Conservation (phyloP, 2,888 invertebrate genomes). For the Camponotus fellah region DNA sequence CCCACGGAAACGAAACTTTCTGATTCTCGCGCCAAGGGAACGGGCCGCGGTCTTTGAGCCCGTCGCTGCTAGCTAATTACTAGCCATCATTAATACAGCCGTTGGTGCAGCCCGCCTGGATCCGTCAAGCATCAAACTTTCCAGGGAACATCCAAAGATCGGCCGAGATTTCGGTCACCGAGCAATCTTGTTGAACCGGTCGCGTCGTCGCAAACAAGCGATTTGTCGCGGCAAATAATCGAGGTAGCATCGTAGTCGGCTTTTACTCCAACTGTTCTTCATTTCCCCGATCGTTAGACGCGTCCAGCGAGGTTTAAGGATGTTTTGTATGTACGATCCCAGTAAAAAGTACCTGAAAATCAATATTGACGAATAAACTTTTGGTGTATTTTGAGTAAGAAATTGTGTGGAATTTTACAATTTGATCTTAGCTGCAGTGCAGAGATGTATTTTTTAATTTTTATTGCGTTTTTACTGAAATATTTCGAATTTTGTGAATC, state of each 20-base stretch:
- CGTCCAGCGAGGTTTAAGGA: background rate
- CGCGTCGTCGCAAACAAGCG: background rate
- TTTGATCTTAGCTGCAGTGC: no score
- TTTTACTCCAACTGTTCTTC: background rate
- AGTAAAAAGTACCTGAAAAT: no score
- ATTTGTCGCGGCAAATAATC: no score
- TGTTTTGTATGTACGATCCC: no score
- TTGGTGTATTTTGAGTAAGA: no score
- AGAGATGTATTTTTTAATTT: no score
- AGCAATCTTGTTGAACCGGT: background rate
- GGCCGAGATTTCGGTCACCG: background rate
- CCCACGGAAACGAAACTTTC: conserved; percentile 37
- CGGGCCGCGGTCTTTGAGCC: conserved; percentile 29
- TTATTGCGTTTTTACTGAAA: no score
- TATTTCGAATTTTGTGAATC: no score
- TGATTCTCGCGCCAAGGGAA: conserved; percentile 40
- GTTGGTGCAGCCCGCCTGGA: background rate
- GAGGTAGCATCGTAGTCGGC: background rate
- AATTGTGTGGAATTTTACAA: no score
- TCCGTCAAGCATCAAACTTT: background rate
- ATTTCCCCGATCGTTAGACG: background rate
- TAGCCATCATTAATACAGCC: conserved; percentile 48
- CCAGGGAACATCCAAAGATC: background rate
- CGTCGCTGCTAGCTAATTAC: conserved; percentile 44
- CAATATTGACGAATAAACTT: no score